Conservation (phyloP, 2,113 vertebrate species). For the Amazona guildingii region DNA sequence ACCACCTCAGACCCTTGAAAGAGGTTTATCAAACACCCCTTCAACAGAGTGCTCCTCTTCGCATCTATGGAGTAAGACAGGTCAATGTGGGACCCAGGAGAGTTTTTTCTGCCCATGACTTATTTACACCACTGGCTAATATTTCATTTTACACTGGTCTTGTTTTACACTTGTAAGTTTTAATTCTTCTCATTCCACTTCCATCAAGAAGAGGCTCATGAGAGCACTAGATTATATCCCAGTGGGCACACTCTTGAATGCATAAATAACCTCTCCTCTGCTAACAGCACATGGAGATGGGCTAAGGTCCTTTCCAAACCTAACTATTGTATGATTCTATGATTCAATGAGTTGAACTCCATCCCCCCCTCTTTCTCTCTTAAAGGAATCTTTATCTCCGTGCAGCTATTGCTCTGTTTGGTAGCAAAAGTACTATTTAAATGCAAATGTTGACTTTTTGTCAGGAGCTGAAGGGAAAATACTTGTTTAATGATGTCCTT, state of each 20-base stretch:
- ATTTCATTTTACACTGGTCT: constrained; percentile 33
- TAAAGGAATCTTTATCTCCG: constrained; percentile 56
- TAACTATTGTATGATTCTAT: too few species aligned
- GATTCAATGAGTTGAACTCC: background rate
- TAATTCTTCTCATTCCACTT: constrained; percentile 56
- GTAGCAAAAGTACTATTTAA: constrained; percentile 63
- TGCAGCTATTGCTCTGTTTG: background rate
- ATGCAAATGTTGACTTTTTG: constrained; percentile 68
- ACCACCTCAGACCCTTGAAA: background rate
- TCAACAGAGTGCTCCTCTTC: background rate
- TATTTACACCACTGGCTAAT: constrained; percentile 42
- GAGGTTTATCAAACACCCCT: background rate
- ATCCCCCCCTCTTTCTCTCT: background rate
- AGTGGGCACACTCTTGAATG: background rate
- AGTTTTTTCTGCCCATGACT: constrained; percentile 34
- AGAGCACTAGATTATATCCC: constrained; percentile 48
- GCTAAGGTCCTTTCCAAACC: background rate
- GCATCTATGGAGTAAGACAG: background rate
- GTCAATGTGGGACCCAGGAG: background rate
- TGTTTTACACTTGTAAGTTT: constrained; percentile 56
- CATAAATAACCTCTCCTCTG: constrained; percentile 35
- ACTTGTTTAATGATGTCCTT: constrained; percentile 37
- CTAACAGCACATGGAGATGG: constrained; percentile 1
- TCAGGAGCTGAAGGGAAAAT: constrained; percentile 15
- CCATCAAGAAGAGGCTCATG: constrained; percentile 3